Conservation (phyloP, 2,888 invertebrate genomes). For the Caenorhabditis sp. region DNA sequence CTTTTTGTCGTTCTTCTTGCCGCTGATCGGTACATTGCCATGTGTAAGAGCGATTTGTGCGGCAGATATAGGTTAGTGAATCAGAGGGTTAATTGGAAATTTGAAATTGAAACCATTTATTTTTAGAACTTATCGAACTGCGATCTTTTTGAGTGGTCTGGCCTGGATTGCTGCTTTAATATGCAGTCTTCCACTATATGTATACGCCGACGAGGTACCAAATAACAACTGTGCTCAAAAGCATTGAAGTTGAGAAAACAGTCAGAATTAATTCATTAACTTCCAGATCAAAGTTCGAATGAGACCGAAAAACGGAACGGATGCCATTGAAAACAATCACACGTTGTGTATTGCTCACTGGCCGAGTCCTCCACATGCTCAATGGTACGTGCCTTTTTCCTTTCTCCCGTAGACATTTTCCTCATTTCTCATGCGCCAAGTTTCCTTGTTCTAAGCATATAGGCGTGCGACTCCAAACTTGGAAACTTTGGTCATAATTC, state of each 20-base stretch:
- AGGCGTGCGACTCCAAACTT: slow-evolving; percentile 1
- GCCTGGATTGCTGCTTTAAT: slow-evolving; percentile 79
- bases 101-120: too few relatives aligned
- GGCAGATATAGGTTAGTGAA: slow-evolving; percentile 66
- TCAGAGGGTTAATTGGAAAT: slow-evolving; percentile 35
- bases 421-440: slow-evolving; percentile 24
- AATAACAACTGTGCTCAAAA: background rate
- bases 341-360: slow-evolving; percentile 79
- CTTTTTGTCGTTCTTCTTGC: slow-evolving; percentile 81
- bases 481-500: slow-evolving; percentile 15
- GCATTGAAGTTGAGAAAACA: background rate
- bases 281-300: slow-evolving; percentile 63
- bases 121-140: slow-evolving; percentile 74
- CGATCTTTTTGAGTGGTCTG: slow-evolving; percentile 73
- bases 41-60: slow-evolving; percentile 76
- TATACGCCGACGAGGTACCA: slow-evolving; percentile 75
- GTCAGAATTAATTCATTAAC: background rate
- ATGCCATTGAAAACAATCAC: slow-evolving; percentile 67
- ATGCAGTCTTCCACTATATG: slow-evolving; percentile 78
- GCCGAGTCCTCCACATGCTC: slow-evolving; percentile 75
- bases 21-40: slow-evolving; percentile 80
- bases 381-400: slow-evolving; percentile 71
- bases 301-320: slow-evolving; percentile 60
- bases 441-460: slow-evolving; percentile 10
- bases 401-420: background rate